Conservation (phyloP, 2,113 vertebrate genomes). For the Eurypyga helias region DNA sequence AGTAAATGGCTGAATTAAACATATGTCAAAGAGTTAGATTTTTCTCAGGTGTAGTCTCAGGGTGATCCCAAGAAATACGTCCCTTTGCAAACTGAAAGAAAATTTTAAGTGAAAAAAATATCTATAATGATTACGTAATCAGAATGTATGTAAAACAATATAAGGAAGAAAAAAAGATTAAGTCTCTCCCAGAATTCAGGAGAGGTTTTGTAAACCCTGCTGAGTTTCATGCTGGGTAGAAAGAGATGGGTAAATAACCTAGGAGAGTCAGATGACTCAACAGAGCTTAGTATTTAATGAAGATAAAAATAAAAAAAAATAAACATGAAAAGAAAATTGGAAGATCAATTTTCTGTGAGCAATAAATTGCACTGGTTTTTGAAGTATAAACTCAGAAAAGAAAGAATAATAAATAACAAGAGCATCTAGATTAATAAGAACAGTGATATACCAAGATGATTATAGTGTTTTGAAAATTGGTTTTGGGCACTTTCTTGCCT, state of each 20-base stretch:
- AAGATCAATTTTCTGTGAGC: neutral
- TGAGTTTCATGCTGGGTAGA: neutral
- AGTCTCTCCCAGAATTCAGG: neutral
- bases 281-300: neutral
- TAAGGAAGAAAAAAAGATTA: neutral
- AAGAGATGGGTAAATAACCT: neutral
- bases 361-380: neutral
- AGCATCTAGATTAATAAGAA: neutral
- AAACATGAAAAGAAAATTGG: neutral
- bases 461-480: slow-evolving; percentile 12
- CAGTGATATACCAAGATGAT: neutral
- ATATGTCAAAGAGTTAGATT: fast-evolving
- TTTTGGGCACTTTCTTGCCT: neutral
- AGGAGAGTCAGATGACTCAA: neutral
- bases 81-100: neutral
- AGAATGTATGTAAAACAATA: neutral
- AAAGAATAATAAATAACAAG: neutral
- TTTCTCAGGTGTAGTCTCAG: neutral
- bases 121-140: neutral
- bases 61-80: neutral
- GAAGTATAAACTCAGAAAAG: neutral
- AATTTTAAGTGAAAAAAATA: neutral
- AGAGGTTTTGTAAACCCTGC: neutral
- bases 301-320: neutral
- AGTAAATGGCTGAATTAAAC: neutral